These are phyloP conservation scores for Tachina lurida DNA, from an alignment of 2,888 invertebrate species.

Conservation along the genomic window DNA sequence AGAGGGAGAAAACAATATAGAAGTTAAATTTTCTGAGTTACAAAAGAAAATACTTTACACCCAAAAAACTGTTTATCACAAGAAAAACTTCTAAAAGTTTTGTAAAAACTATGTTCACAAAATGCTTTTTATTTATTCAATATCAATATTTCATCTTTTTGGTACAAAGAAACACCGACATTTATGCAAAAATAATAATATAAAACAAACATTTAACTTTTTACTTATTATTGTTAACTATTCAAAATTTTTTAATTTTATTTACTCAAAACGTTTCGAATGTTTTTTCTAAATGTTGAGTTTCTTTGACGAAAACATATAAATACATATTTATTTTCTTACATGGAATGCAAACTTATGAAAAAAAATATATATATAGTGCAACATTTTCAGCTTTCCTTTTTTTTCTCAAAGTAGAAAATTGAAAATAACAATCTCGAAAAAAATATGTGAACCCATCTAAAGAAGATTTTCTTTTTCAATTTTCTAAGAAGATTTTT, in stretches of 20 bases:
- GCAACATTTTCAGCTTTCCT: slow-evolving; percentile 31
- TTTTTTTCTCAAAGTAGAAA: slow-evolving; percentile 60
- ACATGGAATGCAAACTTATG: slow-evolving; percentile 67
- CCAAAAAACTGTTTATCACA: no score
- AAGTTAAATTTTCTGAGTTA: no score
- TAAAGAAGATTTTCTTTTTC: slow-evolving; percentile 44
- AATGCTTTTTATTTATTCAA: not conserved
- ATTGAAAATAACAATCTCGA: slow-evolving; percentile 31
- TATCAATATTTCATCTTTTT: not conserved
- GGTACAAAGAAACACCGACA: slow-evolving; percentile 49
- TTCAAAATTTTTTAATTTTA: slow-evolving; percentile 6
- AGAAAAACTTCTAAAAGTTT: no score
- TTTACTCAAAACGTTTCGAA: slow-evolving; percentile 58
- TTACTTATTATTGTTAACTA: not conserved
- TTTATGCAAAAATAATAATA: slow-evolving; percentile 27
- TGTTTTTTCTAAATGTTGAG: slow-evolving; percentile 66
- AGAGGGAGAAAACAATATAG: no score
- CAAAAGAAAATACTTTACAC: no score
- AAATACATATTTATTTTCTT: slow-evolving; percentile 34
- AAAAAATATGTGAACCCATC: slow-evolving; percentile 73
- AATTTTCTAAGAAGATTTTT: slow-evolving; percentile 2
- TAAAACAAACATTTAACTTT: not conserved
- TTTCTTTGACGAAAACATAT: slow-evolving; percentile 47
- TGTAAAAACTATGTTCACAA: no score
- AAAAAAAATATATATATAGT: slow-evolving; percentile 35